A percentile compares a stretch with the other conserved stretches of the same genome.
Evolutionary conservation across 2,888 invertebrate species (phyloP).

Genomic region (Archaeoteleia sp.): DNA sequence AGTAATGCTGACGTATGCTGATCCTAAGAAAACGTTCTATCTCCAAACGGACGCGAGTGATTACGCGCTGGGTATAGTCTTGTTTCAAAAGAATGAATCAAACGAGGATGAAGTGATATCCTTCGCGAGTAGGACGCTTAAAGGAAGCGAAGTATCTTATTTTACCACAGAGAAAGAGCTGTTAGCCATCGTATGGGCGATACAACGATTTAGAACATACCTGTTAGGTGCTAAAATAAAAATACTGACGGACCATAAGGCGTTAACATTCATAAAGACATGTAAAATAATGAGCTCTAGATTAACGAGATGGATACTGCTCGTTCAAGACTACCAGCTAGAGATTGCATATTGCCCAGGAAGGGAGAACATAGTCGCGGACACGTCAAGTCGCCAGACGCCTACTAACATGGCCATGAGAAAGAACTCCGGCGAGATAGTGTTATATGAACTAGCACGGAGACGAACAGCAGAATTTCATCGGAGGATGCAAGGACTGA

Average conservation of each 20-base stretch:
- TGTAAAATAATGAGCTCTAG: conserved; percentile 56
- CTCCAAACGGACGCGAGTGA: conserved; percentile 48
- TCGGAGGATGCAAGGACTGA: no score
- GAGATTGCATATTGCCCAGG: conserved; percentile 54
- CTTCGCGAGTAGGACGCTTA: conserved; percentile 51
- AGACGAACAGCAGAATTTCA: no score
- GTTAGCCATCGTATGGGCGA: conserved; percentile 22
- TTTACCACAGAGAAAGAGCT: conserved; percentile 34
- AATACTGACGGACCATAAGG: conserved; percentile 59
- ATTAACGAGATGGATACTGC: conserved; percentile 58
- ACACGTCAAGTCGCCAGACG: conserved; percentile 56
- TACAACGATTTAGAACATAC: conserved; percentile 22
- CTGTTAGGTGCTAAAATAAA: conserved; percentile 46
- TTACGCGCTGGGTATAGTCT: conserved; percentile 22
- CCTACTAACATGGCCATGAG: no score
- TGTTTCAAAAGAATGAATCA: conserved; percentile 9
- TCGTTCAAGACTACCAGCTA: conserved; percentile 57
- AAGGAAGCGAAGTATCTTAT: conserved; percentile 25
- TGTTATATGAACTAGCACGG: no score
- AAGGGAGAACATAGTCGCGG: conserved; percentile 52
- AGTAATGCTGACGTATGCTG: background rate
- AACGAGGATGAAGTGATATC: conserved; percentile 39
- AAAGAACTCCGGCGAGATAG: no score
- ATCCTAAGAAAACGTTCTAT: conserved; percentile 19
- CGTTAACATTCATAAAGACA: conserved; percentile 55